A percentile compares a stretch with the other conserved stretches of the same genome.
Evolutionary conservation across 2,888 invertebrate genomes (phyloP).

Genomic region (Limnephilus marmoratus): DNA sequence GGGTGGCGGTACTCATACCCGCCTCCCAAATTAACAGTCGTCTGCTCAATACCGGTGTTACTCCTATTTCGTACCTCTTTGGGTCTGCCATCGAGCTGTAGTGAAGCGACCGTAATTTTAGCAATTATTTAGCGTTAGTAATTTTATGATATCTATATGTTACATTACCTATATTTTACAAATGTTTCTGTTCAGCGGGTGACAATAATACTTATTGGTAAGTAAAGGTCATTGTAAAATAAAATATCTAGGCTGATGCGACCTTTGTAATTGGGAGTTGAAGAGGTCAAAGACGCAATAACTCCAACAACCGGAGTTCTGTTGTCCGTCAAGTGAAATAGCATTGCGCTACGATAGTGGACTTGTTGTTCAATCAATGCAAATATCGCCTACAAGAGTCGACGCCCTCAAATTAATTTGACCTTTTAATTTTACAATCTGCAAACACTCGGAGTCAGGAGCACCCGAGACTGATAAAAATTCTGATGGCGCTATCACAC

Average conservation of each 20-base stretch:
- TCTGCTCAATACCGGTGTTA: background rate
- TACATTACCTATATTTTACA: too few species aligned
- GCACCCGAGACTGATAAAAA: constrained; percentile 4
- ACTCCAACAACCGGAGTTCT: background rate
- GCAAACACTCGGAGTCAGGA: constrained; percentile 13
- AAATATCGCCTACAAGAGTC: constrained; percentile 22
- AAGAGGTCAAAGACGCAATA: constrained; percentile 33
- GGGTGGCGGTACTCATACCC: too few species aligned
- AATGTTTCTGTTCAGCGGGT: too few species aligned
- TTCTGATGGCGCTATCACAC: background rate
- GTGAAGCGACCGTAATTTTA: background rate
- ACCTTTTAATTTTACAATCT: constrained; percentile 30
- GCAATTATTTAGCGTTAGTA: too few species aligned
- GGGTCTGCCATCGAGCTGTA: background rate
- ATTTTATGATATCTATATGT: too few species aligned
- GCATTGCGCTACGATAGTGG: constrained; percentile 31
- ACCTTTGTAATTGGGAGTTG: constrained; percentile 16
- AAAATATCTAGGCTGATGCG: background rate
- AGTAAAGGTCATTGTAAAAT: background rate
- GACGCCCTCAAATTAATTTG: constrained; percentile 37
- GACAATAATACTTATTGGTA: background rate
- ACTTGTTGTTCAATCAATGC: constrained; percentile 24
- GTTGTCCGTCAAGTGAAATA: constrained; percentile 13
- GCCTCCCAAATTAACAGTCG: too few species aligned
- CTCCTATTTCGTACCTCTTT: background rate